Conservation (phyloP, 2,113 vertebrate genomes). For the Callipepla squamata region DNA sequence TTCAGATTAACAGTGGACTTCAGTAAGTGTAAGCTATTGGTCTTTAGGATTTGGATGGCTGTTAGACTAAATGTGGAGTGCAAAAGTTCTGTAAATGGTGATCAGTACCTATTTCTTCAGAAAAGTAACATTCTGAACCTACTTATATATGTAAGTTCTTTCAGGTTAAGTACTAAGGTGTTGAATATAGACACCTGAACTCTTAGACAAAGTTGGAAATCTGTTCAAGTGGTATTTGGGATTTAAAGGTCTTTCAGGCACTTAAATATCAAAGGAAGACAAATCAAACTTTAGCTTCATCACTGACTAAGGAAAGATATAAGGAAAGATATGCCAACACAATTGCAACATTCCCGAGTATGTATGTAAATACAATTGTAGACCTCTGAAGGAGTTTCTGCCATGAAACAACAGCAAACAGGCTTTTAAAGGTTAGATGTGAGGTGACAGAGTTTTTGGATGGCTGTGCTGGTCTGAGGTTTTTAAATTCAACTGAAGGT, state of each 20-base stretch:
- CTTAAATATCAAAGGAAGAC: not conserved
- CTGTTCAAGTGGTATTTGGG: not conserved
- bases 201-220: not conserved
- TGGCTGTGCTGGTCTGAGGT: not conserved
- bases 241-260: not conserved
- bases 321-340: not conserved
- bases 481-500: constrained; percentile 12
- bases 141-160: not conserved
- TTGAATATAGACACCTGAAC: not conserved
- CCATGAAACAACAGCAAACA: not conserved
- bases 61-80: not conserved
- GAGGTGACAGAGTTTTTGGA: not conserved
- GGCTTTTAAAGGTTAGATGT: not conserved
- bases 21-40: accelerated
- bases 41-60: not conserved
- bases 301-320: not conserved
- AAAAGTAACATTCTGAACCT: not conserved
- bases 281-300: not conserved
- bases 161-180: not conserved
- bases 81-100: not conserved
- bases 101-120: not conserved
- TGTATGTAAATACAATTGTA: not conserved
- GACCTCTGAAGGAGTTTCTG: not conserved
- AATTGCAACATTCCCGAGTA: not conserved
- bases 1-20: not conserved